These are phyloP conservation scores for Azemiops feae DNA, from an alignment of 2,113 vertebrate species.

Conservation along the genomic window DNA sequence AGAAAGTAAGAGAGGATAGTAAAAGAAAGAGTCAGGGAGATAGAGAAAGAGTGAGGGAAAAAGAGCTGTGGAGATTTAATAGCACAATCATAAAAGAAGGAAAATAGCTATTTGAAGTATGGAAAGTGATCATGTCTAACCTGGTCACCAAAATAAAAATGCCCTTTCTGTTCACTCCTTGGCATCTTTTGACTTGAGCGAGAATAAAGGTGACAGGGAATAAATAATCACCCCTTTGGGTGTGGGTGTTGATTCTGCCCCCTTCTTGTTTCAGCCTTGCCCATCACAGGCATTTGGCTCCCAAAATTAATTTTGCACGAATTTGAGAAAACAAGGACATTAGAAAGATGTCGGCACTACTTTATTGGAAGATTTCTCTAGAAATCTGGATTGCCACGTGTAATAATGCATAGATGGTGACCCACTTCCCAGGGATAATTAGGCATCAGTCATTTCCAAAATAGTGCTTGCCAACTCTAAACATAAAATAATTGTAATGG, in stretches of 20 bases:
- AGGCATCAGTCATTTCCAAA: neutral
- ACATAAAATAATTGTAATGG: neutral
- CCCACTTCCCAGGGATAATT: neutral
- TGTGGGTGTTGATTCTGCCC: neutral
- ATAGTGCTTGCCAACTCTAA: neutral
- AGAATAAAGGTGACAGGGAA: neutral
- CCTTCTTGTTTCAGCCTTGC: neutral
- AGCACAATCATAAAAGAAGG: neutral
- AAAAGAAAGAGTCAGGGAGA: neutral
- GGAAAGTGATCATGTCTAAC: neutral
- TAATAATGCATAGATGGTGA: neutral
- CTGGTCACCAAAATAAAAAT: neutral
- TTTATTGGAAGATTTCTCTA: neutral
- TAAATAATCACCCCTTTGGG: neutral
- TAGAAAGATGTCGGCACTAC: neutral
- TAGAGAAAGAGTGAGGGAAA: neutral
- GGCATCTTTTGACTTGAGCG: neutral
- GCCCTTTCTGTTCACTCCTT: neutral
- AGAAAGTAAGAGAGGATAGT: neutral
- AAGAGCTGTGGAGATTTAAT: neutral
- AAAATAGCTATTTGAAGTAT: neutral
- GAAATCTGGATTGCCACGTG: neutral
- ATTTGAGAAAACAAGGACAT: neutral
- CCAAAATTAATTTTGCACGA: neutral
- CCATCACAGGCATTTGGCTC: neutral